Evolutionary conservation across 2,113 vertebrate genomes (phyloP).

Genomic region (Anarhynchus alexandrinus): DNA sequence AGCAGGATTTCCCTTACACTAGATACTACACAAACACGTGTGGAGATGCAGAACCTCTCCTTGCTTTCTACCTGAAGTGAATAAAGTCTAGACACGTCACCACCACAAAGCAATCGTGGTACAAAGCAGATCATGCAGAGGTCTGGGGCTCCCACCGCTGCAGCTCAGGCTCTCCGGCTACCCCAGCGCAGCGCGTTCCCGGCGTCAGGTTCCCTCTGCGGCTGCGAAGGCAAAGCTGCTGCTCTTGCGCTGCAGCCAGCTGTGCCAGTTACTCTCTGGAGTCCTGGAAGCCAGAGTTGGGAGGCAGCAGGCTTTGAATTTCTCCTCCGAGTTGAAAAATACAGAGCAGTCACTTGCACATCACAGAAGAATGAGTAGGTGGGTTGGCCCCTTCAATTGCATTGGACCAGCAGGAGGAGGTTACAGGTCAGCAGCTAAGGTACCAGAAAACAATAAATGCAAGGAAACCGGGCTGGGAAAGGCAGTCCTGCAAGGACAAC

Average conservation of each 20-base stretch:
- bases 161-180: background rate
- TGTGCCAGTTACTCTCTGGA: background rate
- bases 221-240: background rate
- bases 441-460: background rate
- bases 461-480: background rate
- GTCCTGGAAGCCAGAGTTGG: background rate
- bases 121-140: background rate
- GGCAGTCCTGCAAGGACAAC: background rate
- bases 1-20: background rate
- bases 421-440: background rate
- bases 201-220: background rate
- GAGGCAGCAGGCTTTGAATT: background rate
- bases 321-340: background rate
- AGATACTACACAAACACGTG: background rate
- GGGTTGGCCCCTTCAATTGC: background rate
- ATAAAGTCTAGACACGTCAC: background rate
- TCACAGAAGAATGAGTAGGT: background rate
- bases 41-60: background rate
- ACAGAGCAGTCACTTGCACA: background rate
- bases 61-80: background rate
- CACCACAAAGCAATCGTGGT: background rate
- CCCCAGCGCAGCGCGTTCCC: background rate
- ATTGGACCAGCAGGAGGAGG: background rate
- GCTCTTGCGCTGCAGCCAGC: background rate
- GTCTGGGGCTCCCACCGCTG: background rate